Evolutionary conservation across 2,888 invertebrate species (phyloP).

Genomic region (Globia sparganii): DNA sequence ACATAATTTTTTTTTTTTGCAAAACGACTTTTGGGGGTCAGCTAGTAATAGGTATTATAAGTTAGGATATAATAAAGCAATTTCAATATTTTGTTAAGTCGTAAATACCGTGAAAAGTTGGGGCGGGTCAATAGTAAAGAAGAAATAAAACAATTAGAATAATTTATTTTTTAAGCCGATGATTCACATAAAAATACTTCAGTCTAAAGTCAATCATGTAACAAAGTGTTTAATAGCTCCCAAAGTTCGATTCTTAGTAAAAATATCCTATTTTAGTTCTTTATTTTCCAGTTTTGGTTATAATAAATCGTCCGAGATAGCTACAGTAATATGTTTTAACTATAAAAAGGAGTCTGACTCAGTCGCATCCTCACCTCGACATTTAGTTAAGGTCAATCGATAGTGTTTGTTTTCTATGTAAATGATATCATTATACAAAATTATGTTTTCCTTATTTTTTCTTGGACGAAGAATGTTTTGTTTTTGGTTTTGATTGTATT

Average conservation of each 20-base stretch:
- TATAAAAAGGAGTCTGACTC: constrained; percentile 63
- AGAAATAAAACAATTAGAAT: background rate
- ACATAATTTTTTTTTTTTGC: too few relatives aligned
- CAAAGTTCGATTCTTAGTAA: background rate
- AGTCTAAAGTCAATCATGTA: background rate
- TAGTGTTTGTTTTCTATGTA: constrained; percentile 48
- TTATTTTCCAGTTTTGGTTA: background rate
- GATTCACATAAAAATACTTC: background rate
- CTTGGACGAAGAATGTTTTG: background rate
- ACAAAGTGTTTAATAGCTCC: constrained; percentile 6
- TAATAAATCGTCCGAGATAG: constrained; percentile 34
- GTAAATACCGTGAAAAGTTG: background rate
- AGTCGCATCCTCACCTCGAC: constrained; percentile 69
- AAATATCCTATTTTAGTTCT: background rate
- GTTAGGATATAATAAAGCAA: too few relatives aligned
- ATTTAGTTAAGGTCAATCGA: constrained; percentile 71
- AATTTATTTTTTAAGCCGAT: background rate
- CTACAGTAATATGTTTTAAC: constrained; percentile 23
- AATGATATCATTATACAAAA: constrained; percentile 59
- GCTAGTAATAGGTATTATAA: too few relatives aligned
- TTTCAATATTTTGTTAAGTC: background rate
- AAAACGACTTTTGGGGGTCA: too few relatives aligned
- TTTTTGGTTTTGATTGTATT: background rate
- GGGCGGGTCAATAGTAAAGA: background rate
- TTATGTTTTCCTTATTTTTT: constrained; percentile 47